phyloP scores from a whole-genome alignment of 2,888 invertebrate genomes.

The Cephonodes hylas region DNA sequence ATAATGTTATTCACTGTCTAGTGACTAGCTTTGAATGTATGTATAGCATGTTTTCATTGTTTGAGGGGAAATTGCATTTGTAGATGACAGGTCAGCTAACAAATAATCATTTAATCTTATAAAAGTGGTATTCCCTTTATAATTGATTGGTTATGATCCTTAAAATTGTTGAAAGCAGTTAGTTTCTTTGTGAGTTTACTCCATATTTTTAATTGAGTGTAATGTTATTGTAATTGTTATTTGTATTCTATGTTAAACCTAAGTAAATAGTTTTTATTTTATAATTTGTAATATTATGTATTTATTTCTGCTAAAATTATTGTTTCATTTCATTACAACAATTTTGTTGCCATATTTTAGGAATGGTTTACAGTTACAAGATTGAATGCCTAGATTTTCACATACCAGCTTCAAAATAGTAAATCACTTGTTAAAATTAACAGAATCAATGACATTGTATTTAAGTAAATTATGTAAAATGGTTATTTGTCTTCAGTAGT shows the following conservation, averaged over 20 bases:
- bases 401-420: background rate
- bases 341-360: background rate
- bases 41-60: too few relatives aligned
- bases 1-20: too few relatives aligned
- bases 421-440: background rate
- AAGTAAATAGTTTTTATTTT: background rate
- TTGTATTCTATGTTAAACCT: background rate
- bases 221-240: constrained; percentile 6
- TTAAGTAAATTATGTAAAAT: background rate
- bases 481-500: too few relatives aligned
- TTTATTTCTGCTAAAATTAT: background rate
- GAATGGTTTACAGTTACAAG: background rate
- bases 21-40: too few relatives aligned
- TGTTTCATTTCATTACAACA: background rate
- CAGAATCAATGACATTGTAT: background rate
- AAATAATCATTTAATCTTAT: background rate
- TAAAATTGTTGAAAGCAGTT: background rate
- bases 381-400: background rate
- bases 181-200: constrained; percentile 4
- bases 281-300: background rate
- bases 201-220: background rate
- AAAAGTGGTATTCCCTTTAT: background rate
- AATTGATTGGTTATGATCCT: background rate
- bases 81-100: too few relatives aligned
- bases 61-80: too few relatives aligned